Evolutionary conservation across 1,140 invertebrate species (phyloP), one percentile per base, ranked within the genome.

Genomic region (Drosophila tropicalis): DNA sequence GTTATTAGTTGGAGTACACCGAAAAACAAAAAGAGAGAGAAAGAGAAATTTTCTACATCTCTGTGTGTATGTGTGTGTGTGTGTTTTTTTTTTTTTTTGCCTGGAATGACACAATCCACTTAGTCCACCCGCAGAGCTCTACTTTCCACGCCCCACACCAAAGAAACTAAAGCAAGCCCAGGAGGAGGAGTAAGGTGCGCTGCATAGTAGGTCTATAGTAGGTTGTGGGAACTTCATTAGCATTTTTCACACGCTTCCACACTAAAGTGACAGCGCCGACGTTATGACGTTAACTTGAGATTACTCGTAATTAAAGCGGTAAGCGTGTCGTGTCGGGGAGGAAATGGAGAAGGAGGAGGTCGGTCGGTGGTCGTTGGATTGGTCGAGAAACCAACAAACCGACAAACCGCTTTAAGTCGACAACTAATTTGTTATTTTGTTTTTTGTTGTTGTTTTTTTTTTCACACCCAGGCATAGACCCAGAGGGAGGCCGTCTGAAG

Each of bases 401-500:
- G 66, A 86, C 82, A 81, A 84, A 76, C 78, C 68, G 71, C 77
- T 77, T 79, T 79, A 69, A 66, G 66, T 70, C 51, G 44, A 47
- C 67, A 75, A 79, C 79, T 76, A 72, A 86, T 82, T 82, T 86
- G 76, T 76, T 73, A 67, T 65, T 65, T 82, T 47, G 58, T 70
- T 76, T 63, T 41, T 62, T 22, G 10, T 47, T 51, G 1, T 13
- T 13, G 65, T 56, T 44, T 51, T 70, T 29, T 39, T 75, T 57
- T 29, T 61, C 22, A 62, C 63, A 51, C 6, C 44, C 82, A 94
- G 94, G 94, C 68, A 93, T 94, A 40, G 95, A 97, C 92, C 96
- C 96, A 1, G 96, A 97, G 81, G 95, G 95, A 29, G 94, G 95
- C 0, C 93, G 92, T 36, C 92, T 97, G 3, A 94, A 95, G 62